Percentiles rank a stretch among this genome's conserved stretches.
Evolutionary conservation across 2,113 vertebrate species (phyloP).

Genomic region (Bubalus kerabau): DNA sequence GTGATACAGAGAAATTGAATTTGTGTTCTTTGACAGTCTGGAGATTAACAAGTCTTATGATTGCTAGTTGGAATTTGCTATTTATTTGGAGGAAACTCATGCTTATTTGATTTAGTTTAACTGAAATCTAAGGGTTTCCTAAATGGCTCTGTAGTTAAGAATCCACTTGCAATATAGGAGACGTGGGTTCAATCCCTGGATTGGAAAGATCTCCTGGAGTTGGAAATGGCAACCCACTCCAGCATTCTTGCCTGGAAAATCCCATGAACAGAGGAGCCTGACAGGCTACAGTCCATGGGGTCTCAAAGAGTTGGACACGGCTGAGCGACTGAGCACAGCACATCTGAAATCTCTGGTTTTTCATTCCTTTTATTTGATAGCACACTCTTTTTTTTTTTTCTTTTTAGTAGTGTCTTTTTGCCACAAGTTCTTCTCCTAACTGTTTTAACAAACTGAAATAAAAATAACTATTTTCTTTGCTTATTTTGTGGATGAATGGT

Average conservation of each 20-base stretch:
- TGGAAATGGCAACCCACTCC: neutral
- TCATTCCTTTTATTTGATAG: constrained; percentile 1
- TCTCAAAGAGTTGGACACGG: neutral
- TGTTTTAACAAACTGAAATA: neutral
- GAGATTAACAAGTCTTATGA: neutral
- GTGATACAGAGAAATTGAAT: neutral
- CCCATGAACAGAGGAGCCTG: neutral
- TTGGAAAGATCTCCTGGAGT: neutral
- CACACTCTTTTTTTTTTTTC: neutral
- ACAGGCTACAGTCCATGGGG: neutral
- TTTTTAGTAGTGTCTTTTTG: neutral
- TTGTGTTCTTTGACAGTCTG: neutral
- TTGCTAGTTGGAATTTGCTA: neutral
- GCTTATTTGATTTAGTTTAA: constrained; percentile 8
- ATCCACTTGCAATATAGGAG: neutral
- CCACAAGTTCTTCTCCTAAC: neutral
- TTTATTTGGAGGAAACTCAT: neutral
- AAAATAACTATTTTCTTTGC: neutral
- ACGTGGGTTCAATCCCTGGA: neutral
- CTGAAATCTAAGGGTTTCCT: neutral
- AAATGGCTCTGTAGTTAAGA: neutral
- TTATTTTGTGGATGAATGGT: neutral
- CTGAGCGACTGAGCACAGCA: neutral
- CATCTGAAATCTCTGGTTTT: constrained; percentile 1
- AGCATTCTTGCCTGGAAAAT: neutral